Base-by-base conservation (phyloP, 2,797 vertebrate species). In the Fistularia commersonii region DNA sequence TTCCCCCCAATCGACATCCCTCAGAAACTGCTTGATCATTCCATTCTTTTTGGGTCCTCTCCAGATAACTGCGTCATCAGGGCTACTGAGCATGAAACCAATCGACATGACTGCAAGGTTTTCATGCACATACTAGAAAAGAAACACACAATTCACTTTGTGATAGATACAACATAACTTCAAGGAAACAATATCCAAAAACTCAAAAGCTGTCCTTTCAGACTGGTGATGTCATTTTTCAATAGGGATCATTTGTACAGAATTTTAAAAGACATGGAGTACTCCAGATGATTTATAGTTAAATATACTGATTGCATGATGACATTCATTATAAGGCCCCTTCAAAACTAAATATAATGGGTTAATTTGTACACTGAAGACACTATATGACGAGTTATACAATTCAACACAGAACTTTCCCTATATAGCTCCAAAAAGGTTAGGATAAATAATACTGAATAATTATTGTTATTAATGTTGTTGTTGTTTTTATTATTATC, bases 11-110 rank as follows among this genome's bases (percentile, higher is more conserved):
- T 99, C 96, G 31, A 99, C 97, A 0, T 99, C 96, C 0, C 93
- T 89, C 52, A 99, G 83, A 78, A 99, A 99, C 82, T 99, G 96
- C 74, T 98, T 98, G 76, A 99, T 99, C 92, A 99, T 91, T 13
- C 97, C 97, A 2, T 96, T 99, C 71, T 99, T 98, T 77, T 98
- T 99, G 0, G 97, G 97, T 54, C 97, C 97, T 74, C 96, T 93
- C 97, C 97, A 99, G 82, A 99, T 98, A 42, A 99, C 93, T 0
- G 97, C 97, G 37, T 99, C 97, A 52, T 98, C 95, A 0, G 92
- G 96, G 65, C 95, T 94, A 50, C 91, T 82, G 23, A 99, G 94
- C 76, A 99, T 87, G 81, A 99, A 99, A 8, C 96, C 97, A 14
- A 97, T 92, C 0, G 97, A 99, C 97, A 99, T 98, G 64, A 98